Conservation (phyloP, 2,797 vertebrate genomes). For the Emys orbicularis region DNA sequence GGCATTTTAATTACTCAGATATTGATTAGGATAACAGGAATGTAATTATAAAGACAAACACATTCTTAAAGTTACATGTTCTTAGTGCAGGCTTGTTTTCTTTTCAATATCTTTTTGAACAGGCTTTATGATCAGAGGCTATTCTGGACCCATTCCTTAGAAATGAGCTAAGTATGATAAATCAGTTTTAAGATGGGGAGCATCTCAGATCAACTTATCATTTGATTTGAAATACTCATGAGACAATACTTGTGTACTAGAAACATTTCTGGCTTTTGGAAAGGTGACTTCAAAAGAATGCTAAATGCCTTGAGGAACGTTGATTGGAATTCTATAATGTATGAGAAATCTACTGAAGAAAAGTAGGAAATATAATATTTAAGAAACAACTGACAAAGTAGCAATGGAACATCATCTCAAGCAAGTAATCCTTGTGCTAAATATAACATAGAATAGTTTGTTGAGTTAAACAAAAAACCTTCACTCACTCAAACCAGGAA, state of each 20-base stretch:
- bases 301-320: constrained; percentile 63
- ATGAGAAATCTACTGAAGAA: constrained; percentile 68
- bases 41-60: constrained; percentile 65
- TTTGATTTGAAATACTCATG: constrained; percentile 70
- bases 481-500: constrained; percentile 12
- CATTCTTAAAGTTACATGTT: constrained; percentile 39
- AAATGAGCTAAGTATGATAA: constrained; percentile 65
- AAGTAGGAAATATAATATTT: constrained; percentile 74
- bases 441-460: constrained; percentile 71
- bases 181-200: constrained; percentile 55
- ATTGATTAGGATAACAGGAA: constrained; percentile 71
- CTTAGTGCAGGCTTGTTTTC: background rate
- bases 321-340: constrained; percentile 79
- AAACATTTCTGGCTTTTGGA: constrained; percentile 70
- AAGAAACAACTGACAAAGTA: constrained; percentile 69
- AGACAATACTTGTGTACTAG: constrained; percentile 56
- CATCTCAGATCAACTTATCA: constrained; percentile 67
- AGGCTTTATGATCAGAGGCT: constrained; percentile 24
- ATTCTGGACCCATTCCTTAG: constrained; percentile 39
- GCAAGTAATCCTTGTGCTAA: constrained; percentile 65
- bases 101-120: constrained; percentile 51
- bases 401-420: constrained; percentile 77
- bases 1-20: constrained; percentile 74
- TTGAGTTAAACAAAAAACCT: constrained; percentile 68
- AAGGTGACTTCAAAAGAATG: constrained; percentile 57